Evolutionary conservation across 2,797 vertebrate species (phyloP).

Genomic region (Synaphobranchus kaupii): DNA sequence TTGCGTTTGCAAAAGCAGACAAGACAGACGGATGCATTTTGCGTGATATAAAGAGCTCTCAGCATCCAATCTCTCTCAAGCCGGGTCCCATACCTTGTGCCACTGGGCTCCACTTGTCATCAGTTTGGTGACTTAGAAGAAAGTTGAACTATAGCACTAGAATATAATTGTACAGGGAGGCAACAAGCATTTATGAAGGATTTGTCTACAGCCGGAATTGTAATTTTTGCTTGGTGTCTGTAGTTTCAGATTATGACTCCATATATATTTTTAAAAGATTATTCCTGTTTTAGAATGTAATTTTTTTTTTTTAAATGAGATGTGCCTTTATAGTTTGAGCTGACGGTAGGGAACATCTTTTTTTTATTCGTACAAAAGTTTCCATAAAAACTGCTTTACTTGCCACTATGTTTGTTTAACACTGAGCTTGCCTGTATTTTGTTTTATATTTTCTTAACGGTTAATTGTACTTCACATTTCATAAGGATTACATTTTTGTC

Average conservation of each 20-base stretch:
- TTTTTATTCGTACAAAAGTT: slow-evolving; percentile 62
- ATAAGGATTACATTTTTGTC: slow-evolving; percentile 78
- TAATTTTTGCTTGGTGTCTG: slow-evolving; percentile 56
- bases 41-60: background rate
- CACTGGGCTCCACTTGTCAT: slow-evolving; percentile 46
- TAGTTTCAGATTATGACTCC: slow-evolving; percentile 53
- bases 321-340: slow-evolving; percentile 59
- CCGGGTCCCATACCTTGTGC: slow-evolving; percentile 49
- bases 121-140: slow-evolving; percentile 50
- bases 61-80: slow-evolving; percentile 31
- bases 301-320: slow-evolving; percentile 62
- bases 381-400: slow-evolving; percentile 63
- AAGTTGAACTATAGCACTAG: slow-evolving; percentile 49
- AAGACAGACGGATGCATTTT: background rate
- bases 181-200: slow-evolving; percentile 47
- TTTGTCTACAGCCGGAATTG: slow-evolving; percentile 59
- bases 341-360: slow-evolving; percentile 41
- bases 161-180: slow-evolving; percentile 52
- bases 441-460: slow-evolving; percentile 70
- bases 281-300: slow-evolving; percentile 55
- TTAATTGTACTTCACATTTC: slow-evolving; percentile 77
- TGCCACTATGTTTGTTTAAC: slow-evolving; percentile 80
- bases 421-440: slow-evolving; percentile 78
- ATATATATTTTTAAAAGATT: slow-evolving; percentile 56
- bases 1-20: background rate